These are phyloP conservation scores for Peucedramus taeniatus DNA, from an alignment of 2,113 vertebrate species.

Conservation along the genomic window DNA sequence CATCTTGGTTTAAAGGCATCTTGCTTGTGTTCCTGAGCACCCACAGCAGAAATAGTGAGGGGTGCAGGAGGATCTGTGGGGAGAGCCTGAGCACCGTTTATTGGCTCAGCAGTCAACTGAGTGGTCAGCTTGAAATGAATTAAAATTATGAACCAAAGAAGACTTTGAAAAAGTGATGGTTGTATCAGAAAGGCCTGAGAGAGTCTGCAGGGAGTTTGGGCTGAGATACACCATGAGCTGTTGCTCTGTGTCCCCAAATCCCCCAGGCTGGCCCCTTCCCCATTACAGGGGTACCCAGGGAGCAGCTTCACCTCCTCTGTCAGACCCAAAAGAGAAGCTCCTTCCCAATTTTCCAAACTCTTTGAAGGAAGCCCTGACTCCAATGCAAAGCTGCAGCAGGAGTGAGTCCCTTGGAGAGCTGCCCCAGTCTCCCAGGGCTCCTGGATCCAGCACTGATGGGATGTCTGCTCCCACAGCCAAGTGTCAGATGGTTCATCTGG, in stretches of 20 bases:
- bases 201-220: neutral
- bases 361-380: neutral
- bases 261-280: neutral
- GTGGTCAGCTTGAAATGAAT: neutral
- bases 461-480: neutral
- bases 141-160: neutral
- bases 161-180: neutral
- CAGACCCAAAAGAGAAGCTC: neutral
- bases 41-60: neutral
- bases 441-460: neutral
- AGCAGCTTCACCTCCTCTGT: neutral
- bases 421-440: fast-evolving
- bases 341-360: neutral
- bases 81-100: neutral
- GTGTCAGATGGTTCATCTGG: neutral
- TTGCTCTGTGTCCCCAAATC: fast-evolving
- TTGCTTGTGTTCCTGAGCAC: neutral
- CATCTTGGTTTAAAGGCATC: neutral
- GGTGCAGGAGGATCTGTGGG: neutral
- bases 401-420: fast-evolving
- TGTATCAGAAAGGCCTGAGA: neutral
- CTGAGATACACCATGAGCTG: fast-evolving
- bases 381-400: neutral
- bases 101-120: neutral
- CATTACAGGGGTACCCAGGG: neutral